Conservation (phyloP, 2,888 invertebrate species). For the Pollenia angustigena region DNA sequence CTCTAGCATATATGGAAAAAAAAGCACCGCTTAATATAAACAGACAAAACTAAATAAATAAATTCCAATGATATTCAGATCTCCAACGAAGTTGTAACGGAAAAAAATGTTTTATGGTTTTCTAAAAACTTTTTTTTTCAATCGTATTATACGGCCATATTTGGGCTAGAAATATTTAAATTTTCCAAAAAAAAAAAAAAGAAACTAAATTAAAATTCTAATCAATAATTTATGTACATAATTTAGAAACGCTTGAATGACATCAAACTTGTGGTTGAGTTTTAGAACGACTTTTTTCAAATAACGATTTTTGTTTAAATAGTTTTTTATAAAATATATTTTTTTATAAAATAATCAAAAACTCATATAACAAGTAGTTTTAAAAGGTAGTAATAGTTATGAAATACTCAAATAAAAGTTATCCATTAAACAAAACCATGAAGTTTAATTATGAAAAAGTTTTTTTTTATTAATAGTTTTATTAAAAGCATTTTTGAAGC, state of each 20-base stretch:
- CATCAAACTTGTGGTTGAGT: too few relatives aligned
- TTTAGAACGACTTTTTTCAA: too few relatives aligned
- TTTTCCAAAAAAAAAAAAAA: too few relatives aligned
- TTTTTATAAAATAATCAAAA: too few relatives aligned
- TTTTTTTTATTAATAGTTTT: too few relatives aligned
- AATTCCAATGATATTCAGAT: not conserved
- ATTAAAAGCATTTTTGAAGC: too few relatives aligned
- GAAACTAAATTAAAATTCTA: too few relatives aligned
- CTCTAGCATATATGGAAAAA: not conserved
- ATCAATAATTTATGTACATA: too few relatives aligned
- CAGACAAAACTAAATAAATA: not conserved
- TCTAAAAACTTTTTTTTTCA: not conserved
- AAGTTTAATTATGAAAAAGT: not conserved
- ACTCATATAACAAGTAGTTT: slow-evolving; percentile 10
- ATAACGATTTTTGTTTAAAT: not conserved
- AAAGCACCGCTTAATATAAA: not conserved
- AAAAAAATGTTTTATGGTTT: slow-evolving; percentile 43
- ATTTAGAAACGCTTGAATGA: not conserved
- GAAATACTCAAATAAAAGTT: not conserved
- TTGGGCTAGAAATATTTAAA: too few relatives aligned
- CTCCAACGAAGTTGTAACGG: slow-evolving; percentile 30
- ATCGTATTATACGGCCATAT: too few relatives aligned
- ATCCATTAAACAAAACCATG: slow-evolving; percentile 5
- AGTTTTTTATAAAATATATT: too few relatives aligned
- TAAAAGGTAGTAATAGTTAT: not conserved